These are phyloP conservation scores for Silurus aristotelis DNA, from an alignment of 2,797 vertebrate species.

Conservation along the genomic window DNA sequence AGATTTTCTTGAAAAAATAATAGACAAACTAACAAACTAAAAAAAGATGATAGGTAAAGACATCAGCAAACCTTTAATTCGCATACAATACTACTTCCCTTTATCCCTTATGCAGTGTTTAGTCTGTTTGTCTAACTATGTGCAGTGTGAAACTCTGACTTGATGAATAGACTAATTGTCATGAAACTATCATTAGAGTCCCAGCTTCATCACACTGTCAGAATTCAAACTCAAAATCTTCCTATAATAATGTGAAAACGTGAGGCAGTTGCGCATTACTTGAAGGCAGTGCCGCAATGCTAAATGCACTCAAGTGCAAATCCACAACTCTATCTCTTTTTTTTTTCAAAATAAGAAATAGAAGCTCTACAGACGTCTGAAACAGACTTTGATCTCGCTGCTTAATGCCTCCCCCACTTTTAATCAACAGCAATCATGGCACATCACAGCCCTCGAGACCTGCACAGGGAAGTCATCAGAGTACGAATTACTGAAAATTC, in stretches of 20 bases:
- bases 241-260: neutral
- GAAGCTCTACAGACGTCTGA: slow-evolving; percentile 12
- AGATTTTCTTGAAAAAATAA: too few relatives aligned
- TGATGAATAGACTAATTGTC: neutral
- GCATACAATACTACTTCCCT: too few relatives aligned
- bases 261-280: neutral
- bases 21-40: too few relatives aligned
- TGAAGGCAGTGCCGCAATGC: slow-evolving; percentile 1
- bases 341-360: neutral
- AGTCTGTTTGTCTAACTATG: neutral
- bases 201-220: neutral
- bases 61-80: too few relatives aligned
- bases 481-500: slow-evolving; percentile 34
- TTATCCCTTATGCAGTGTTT: neutral
- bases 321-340: neutral
- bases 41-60: too few relatives aligned
- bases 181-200: neutral
- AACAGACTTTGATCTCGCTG: slow-evolving; percentile 44
- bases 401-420: slow-evolving; percentile 30
- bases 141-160: neutral
- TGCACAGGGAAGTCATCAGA: slow-evolving; percentile 29
- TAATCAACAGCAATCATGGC: slow-evolving; percentile 43
- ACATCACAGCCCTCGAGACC: slow-evolving; percentile 15
- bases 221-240: neutral
- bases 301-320: neutral